Percentiles rank a stretch among this genome's conserved stretches.
These are phyloP conservation scores for Pseudachorutes palmiensis DNA, from an alignment of 1,140 invertebrate genomes.

Conservation along the genomic window DNA sequence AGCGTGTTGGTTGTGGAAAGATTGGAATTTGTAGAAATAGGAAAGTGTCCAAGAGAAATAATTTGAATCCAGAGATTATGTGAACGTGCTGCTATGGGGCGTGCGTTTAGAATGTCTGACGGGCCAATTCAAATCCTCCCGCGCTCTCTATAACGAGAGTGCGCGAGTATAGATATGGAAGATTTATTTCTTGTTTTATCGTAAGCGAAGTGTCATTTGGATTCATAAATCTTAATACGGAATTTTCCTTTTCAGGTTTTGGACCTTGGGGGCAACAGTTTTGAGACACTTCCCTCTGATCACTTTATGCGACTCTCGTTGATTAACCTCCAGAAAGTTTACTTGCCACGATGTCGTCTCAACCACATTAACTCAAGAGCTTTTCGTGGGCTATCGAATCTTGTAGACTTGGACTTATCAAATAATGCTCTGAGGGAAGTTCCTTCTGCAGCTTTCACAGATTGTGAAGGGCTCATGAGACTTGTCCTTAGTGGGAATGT, in stretches of 20 bases:
- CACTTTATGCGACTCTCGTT: conserved; percentile 66
- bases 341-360: conserved; percentile 64
- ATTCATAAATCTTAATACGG: conserved; percentile 14
- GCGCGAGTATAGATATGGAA: neutral
- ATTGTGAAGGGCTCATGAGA: conserved; percentile 69
- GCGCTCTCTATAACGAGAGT: too few relatives aligned
- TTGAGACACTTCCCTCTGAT: conserved; percentile 64
- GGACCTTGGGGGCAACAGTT: conserved; percentile 70
- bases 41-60: neutral
- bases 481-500: conserved; percentile 71
- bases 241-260: conserved; percentile 60
- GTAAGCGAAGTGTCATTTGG: neutral
- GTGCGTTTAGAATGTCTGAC: neutral
- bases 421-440: conserved; percentile 67
- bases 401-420: conserved; percentile 79
- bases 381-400: conserved; percentile 71
- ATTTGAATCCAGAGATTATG: conserved; percentile 1
- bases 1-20: neutral
- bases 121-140: neutral
- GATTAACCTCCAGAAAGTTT: conserved; percentile 79
- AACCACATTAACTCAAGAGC: conserved; percentile 65
- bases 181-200: conserved; percentile 6
- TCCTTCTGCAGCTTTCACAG: conserved; percentile 65
- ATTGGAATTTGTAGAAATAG: neutral
- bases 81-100: neutral